phyloP scores from a whole-genome alignment of 2,113 vertebrate genomes.

The Seriola rivoliana region DNA sequence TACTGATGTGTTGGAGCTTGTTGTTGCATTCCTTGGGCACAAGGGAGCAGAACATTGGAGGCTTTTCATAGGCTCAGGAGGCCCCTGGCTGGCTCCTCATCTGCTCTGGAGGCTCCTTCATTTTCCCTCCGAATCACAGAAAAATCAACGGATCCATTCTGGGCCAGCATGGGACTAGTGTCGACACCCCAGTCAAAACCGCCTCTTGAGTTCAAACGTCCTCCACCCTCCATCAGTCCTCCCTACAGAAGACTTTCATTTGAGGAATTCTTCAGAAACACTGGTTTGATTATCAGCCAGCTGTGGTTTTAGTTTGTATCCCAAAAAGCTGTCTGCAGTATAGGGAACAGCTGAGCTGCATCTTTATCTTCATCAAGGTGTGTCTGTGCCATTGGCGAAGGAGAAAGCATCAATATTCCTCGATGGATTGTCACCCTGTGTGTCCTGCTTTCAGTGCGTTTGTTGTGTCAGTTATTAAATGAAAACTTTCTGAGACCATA shows the following conservation, averaged over 20 bases:
- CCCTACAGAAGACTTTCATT: conserved; percentile 17
- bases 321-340: conserved; percentile 32
- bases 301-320: conserved; percentile 45
- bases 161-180: conserved; percentile 32
- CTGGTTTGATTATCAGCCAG: conserved; percentile 24
- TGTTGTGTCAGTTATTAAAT: conserved; percentile 49
- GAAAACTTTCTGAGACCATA: conserved; percentile 60
- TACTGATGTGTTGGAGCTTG: conserved; percentile 59
- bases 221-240: conserved; percentile 36
- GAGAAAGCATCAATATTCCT: conserved; percentile 19
- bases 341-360: neutral
- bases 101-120: conserved; percentile 32
- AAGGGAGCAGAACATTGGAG: conserved; percentile 68
- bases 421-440: conserved; percentile 1
- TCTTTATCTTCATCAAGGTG: conserved; percentile 22
- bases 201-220: conserved; percentile 19
- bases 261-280: conserved; percentile 28
- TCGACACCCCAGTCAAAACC: conserved; percentile 50
- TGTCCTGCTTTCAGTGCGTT: conserved; percentile 19
- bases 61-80: conserved; percentile 53
- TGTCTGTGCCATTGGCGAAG: neutral
- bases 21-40: conserved; percentile 72
- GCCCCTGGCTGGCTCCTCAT: conserved; percentile 48
- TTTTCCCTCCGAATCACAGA: conserved; percentile 9
- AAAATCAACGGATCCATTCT: conserved; percentile 22